Base-by-base conservation (phyloP, 2,888 invertebrate species). In the Galerucella nymphaeae region DNA sequence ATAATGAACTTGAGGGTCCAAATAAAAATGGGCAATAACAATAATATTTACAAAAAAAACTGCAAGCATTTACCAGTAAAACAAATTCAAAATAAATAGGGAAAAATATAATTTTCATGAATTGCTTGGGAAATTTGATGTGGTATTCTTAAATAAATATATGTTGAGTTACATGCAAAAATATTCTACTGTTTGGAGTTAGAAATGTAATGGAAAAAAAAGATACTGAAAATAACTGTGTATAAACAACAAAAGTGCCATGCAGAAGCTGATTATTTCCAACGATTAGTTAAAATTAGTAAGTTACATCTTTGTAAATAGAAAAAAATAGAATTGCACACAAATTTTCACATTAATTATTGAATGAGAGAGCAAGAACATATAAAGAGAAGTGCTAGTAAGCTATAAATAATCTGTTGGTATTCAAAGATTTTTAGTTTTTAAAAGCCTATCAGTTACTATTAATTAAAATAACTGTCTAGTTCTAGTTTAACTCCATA, bases 61-160 rank as follows among this genome's bases (percentile, higher is more conserved):
- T 53, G 18, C 16, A 50, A 50, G 50, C 50, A 18, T 18, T 3
- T 53, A 53, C 84, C 85, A 85, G 85, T 85, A 85, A 85, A 85
- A 84, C 85, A 85, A 85, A 85, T 85, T 82, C 84, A 77, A 70
- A 61, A 69, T 23, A 69, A 70, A 45, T 55, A 20, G 59, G 48
- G 58, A 66, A 58, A 57, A 41, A 66, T 66, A 55, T 58, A 30
- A n/a, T 14, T 30, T 14, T 20, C 55, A 57, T 57, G 55, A 20
- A 20, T 57, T 57, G 9, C 2, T 11, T 2, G 20, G 13, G 13
- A 16, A 20, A 20, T 16, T 16, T 57, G 10, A 20, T 9, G n/a
- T 55, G 55, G 18, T 18, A 16, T 20, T 10, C n/a, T n/a, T 11
- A 18, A 57, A 57, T 14, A 14, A 53, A 16, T 14, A 18, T n/a